Evolutionary conservation across 2,113 vertebrate species (phyloP), one percentile per base, ranked within the genome.

Genomic region (Lates calcarifer): DNA sequence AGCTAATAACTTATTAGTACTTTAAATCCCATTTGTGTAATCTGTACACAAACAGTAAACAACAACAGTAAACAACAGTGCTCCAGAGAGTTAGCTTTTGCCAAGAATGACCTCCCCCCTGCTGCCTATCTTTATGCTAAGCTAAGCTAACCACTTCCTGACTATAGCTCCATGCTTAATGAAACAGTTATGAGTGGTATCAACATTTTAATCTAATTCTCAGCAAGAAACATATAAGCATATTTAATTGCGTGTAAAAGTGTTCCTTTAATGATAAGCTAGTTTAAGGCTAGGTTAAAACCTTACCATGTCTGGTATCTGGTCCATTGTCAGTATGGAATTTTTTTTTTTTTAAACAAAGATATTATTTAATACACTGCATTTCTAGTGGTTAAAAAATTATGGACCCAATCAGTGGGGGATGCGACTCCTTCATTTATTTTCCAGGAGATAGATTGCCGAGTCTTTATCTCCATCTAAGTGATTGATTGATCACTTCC

Each of bases 401-500:
- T 6, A 83, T 77, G 79, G 74, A 58, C 61, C 53, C 63, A 61
- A 66, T 87, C 64, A 74, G 2, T 6, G 22, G 61, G 53, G 66
- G 69, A n/a, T 56, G 72, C 3, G 17, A 81, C 82, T 77, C 56
- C 60, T 24, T 84, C 79, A 68, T 86, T 57, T 74, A 73, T 89
- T 86, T 89, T 87, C 83, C 74, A 87, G 51, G 63, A 31, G 76
- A 87, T 80, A 69, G 87, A 89, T 84, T 55, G 11, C 37, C 1
- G 0, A 53, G 78, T 56, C 76, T 81, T 85, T 85, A 69, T 76
- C 77, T 84, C 58, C 43, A 60, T 82, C 86, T 65, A 35, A 66
- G 57, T 49, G 68, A 80, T 10, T 79, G 82, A 93, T 85, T 66
- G 89, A 89, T 92, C 65, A 61, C 68, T 71, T 86, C 43, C 74